Base-by-base conservation (phyloP, 2,113 vertebrate species). In the Atlantisia rogersi region DNA sequence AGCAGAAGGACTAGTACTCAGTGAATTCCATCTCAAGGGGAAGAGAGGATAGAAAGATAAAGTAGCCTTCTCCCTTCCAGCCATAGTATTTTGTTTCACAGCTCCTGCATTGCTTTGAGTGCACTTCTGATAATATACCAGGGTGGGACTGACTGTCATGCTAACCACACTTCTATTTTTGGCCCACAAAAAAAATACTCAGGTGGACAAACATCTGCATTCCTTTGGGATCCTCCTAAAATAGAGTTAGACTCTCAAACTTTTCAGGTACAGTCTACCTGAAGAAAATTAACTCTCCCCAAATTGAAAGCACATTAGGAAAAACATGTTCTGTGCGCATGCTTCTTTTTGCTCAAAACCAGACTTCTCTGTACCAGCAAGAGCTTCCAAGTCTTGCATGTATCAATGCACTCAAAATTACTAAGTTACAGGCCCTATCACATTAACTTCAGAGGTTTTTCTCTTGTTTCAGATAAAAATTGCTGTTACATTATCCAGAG, bases 21-120 rank as follows among this genome's bases (percentile, higher is more conserved):
- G 29, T 52, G 70, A 93, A 87, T 76, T 88, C 37, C 26, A 71
- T 6, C 44, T 58, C 10, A 31, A 7, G 12, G 11, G 88, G 20
- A n/a, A 65, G 5, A 4, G 16, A 5, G 25, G 71, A 68, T 0
- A 60, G 24, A 37, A 92, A 74, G 58, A 86, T 55, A 12, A 73
- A 62, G 40, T 11, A 85, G 11, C 17, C 44, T 70, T 69, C n/a
- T 21, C 28, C n/a, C 11, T 48, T 69, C 50, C 14, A 69, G 50
- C 10, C 7, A 35, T 0, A 32, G 5, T 15, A 52, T 15, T 88
- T 63, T 44, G 71, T 55, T 71, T 83, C 20, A 73, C 0, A 0
- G 15, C 64, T 77, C 28, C 60, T 68, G 12, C 37, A 69, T 19
- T 85, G 75, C 39, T 87, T 64, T 59, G 14, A 62, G 52, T 40